Base-by-base conservation (phyloP, 2,797 vertebrate genomes). In the Garrulus glandarius region DNA sequence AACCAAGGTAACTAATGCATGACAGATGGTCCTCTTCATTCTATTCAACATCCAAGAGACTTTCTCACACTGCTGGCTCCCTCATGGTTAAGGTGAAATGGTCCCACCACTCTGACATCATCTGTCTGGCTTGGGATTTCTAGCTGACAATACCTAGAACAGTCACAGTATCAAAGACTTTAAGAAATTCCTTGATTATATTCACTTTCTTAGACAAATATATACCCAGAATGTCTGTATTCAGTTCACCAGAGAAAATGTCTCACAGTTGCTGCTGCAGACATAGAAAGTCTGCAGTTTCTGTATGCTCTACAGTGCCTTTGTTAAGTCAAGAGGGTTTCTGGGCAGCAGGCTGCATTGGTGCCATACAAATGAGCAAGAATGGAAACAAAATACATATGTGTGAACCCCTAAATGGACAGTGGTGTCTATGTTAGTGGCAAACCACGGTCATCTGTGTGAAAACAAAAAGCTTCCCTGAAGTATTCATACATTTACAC, bases 361-460 rank as follows among this genome's bases (percentile, higher is more conserved):
- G 15, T 49, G 8, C 32, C 26, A 32, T 18, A 43, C 13, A 68
- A 87, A 75, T 56, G 9, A 71, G 8, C 20, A 57, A 55, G 52
- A 71, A 32, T 15, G n/a, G 49, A 59, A 71, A 55, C 2, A 36
- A 60, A 32, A 76, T 32, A 5, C 20, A 2, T 19, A 3, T 8
- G 8, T 22, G 17, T 55, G 15, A 78, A 20, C 2, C 4, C 11
- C 9, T 17, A 13, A 49, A 6, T 19, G 24, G 56, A 34, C 59
- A 3, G 29, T 50, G 10, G 2, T 49, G 9, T 34, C 27, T 84
- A 1, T 32, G 26, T 50, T 21, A 59, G 26, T 24, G 60, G n/a
- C 1, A 23, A 6, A 34, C 18, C 26, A 41, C 0, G 1, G 41
- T 44, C 24, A 61, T 19, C 16, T 34, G 4, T 22, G 5, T 71